These are phyloP conservation scores for Aptenodytes patagonicus DNA, from an alignment of 2,113 vertebrate genomes.

Conservation along the genomic window DNA sequence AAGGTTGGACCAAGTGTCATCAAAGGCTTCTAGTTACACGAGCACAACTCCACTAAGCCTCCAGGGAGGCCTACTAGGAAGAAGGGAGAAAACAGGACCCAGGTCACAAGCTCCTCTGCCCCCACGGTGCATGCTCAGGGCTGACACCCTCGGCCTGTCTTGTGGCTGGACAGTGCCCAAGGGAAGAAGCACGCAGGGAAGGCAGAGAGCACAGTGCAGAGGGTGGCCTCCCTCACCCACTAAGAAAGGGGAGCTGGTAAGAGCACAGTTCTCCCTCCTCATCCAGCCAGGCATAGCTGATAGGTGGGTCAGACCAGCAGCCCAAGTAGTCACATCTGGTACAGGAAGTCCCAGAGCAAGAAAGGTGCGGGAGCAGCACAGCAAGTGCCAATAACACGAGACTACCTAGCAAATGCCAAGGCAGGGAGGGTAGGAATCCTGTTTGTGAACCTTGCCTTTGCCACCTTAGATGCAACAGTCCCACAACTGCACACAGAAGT, in stretches of 20 bases:
- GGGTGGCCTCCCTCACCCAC: background rate
- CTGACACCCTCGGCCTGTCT: background rate
- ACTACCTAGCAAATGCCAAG: background rate
- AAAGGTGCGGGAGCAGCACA: background rate
- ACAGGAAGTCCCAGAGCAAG: background rate
- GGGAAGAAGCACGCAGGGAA: background rate
- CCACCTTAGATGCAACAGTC: background rate
- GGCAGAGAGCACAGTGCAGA: background rate
- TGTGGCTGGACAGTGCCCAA: background rate
- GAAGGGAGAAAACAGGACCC: background rate
- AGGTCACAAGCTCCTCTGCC: background rate
- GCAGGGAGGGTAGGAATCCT: background rate
- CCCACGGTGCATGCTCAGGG: background rate
- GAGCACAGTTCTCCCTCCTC: background rate
- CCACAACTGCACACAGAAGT: background rate
- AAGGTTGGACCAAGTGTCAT: background rate
- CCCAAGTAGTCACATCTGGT: background rate
- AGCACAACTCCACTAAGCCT: background rate
- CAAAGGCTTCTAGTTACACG: background rate
- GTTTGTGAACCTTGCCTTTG: background rate
- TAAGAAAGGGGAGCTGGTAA: no score
- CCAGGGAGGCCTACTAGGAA: background rate
- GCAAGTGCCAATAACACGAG: background rate
- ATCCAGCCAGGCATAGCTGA: background rate
- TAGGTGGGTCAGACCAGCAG: background rate